A percentile compares a stretch with the other conserved stretches of the same genome.
phyloP scores from a whole-genome alignment of 2,888 invertebrate genomes.

The Pachymerium ferrugineum region DNA sequence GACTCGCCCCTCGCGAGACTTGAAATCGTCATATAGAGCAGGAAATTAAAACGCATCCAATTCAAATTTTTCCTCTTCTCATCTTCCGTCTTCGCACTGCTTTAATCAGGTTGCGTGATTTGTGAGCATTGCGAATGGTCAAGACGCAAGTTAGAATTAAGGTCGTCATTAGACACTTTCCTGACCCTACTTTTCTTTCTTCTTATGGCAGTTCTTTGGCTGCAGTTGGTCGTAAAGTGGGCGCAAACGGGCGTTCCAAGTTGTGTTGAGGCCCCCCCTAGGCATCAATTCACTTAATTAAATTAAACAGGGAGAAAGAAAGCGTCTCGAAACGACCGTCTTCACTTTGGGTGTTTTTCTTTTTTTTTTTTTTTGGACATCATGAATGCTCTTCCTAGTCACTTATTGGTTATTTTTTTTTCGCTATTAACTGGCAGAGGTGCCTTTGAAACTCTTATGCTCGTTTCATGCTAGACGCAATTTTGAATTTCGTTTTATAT shows the following conservation, averaged over 20 bases:
- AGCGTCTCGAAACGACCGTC: slow-evolving; percentile 4
- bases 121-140: not conserved
- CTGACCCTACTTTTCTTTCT: not conserved
- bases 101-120: not conserved
- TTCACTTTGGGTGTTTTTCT: not conserved
- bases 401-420: too few species aligned
- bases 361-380: not conserved
- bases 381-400: not conserved
- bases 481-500: too few species aligned
- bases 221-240: slow-evolving; percentile 17
- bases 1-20: not conserved
- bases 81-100: too few species aligned
- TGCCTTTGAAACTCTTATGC: too few species aligned
- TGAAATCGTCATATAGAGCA: not conserved
- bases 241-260: slow-evolving; percentile 15
- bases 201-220: slow-evolving; percentile 1
- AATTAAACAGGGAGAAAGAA: slow-evolving; percentile 9
- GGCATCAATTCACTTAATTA: slow-evolving; percentile 22
- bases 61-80: not conserved
- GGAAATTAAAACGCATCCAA: slow-evolving; percentile 20
- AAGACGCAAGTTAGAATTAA: not conserved
- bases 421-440: not conserved
- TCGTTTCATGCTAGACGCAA: too few species aligned
- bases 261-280: slow-evolving; percentile 6
- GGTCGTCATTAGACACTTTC: slow-evolving; percentile 6